These are phyloP conservation scores for Aspidiotus destructor DNA, from an alignment of 2,888 invertebrate species.

Conservation along the genomic window DNA sequence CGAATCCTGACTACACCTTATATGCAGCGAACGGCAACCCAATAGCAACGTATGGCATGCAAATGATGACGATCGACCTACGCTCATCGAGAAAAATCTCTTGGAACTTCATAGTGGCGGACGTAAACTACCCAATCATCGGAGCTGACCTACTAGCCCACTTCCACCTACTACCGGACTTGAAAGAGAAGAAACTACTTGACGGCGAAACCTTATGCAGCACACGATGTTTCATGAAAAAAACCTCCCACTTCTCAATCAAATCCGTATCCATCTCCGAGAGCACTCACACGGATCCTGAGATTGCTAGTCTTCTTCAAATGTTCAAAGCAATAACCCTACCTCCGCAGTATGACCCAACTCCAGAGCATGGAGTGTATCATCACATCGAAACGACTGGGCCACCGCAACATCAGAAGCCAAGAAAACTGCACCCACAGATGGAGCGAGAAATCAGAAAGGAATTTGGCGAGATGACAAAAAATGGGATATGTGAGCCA, in stretches of 20 bases:
- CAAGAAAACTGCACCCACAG: not conserved
- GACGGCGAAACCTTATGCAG: not conserved
- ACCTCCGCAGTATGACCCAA: not conserved
- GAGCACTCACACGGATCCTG: too few species aligned
- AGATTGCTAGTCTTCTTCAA: not conserved
- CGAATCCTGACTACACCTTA: not conserved
- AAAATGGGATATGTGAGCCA: not conserved
- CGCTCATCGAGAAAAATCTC: not conserved
- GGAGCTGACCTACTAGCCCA: not conserved
- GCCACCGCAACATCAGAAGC: not conserved
- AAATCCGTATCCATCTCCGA: not conserved
- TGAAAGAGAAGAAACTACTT: not conserved
- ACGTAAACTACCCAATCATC: not conserved
- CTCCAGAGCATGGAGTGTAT: not conserved
- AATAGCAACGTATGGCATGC: not conserved
- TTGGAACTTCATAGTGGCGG: conserved; percentile 1
- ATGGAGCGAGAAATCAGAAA: not conserved
- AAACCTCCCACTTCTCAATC: not conserved
- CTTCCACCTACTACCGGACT: not conserved
- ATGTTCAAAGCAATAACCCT: not conserved
- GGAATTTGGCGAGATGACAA: not conserved
- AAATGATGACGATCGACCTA: not conserved
- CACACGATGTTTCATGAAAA: not conserved
- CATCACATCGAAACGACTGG: not conserved
- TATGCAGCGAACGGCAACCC: not conserved